Evolutionary conservation across 2,888 invertebrate species (phyloP).

Genomic region (Ommatoiulus sabulosus): DNA sequence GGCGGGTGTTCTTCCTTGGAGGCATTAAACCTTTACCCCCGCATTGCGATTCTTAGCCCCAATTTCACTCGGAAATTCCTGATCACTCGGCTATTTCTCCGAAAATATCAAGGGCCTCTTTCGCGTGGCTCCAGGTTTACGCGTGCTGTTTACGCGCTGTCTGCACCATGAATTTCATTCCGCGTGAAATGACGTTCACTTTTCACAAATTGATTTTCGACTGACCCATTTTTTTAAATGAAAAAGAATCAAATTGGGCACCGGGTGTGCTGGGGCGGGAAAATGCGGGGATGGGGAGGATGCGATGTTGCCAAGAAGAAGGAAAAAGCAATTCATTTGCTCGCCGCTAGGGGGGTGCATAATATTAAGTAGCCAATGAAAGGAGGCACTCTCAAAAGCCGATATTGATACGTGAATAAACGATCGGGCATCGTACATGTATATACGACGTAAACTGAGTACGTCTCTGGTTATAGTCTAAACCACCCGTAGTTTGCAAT

Average conservation of each 20-base stretch:
- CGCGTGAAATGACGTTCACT: constrained; percentile 31
- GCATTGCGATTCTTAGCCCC: constrained; percentile 17
- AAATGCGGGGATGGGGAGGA: not conserved
- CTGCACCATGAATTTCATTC: constrained; percentile 35
- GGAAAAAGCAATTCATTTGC: not conserved
- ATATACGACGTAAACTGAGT: too few species aligned
- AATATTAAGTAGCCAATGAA: not conserved
- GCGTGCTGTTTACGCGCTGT: constrained; percentile 17
- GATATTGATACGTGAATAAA: not conserved
- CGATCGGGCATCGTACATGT: not conserved
- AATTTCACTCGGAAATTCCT: constrained; percentile 1
- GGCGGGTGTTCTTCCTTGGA: not conserved
- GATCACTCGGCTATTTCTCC: constrained; percentile 1
- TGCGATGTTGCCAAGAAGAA: not conserved
- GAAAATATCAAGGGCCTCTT: not conserved
- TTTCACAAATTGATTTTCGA: constrained; percentile 45
- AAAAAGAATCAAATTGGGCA: constrained; percentile 26
- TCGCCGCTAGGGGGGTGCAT: not conserved
- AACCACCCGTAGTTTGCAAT: not conserved
- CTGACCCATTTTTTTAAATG: constrained; percentile 25
- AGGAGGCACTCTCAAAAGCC: not conserved
- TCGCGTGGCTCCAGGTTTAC: not conserved
- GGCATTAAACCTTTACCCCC: not conserved
- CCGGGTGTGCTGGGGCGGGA: constrained; percentile 1
- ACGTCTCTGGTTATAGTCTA: not conserved